Evolutionary conservation across 2,113 vertebrate species (phyloP), one percentile per base, ranked within the genome.

Genomic region (Hippocampus comes): DNA sequence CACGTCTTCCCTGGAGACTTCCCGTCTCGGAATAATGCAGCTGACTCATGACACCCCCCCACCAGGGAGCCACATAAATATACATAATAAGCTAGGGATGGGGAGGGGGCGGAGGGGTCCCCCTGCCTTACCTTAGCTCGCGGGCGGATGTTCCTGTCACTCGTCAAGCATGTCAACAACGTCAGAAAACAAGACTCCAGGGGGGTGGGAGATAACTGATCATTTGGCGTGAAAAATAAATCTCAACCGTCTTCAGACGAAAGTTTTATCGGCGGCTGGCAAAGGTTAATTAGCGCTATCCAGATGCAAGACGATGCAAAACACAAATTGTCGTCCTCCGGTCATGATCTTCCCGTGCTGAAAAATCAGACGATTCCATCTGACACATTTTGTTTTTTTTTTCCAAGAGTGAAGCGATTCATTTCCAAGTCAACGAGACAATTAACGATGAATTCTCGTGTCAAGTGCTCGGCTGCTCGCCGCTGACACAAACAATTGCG

Each of bases 41-140:
- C 65, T 43, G 77, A 61, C 80, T 84, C 48, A 67, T 1, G 17
- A 65, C 43, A 71, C 73, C 69, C n/a, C n/a, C 10, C n/a, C 10
- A 21, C 66, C 27, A 53, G 41, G 56, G 48, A 38, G 63, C 42
- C 48, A 57, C 61, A 75, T 73, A 67, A 69, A 84, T 59, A 73
- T 72, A 23, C 76, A 86, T 82, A 74, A 83, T 71, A 67, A 75
- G 61, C 63, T 10, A 25, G 68, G 9, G 63, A 70, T 60, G 51
- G 81, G n/a, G 53, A 63, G 51, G 51, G n/a, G 61, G 38, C 42
- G 34, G 61, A 0, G 4, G 2, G 14, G 42, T 48, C 18, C 21
- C 64, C 42, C 43, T 14, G 65, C 30, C 49, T 64, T 63, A 77
- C 72, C 83, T 53, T 27, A 18, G 64, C 23, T 61, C 9, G 68